Percentiles rank a stretch among this genome's conserved stretches.
These are phyloP conservation scores for Amphiprion percula DNA, from an alignment of 2,113 vertebrate species.

Conservation along the genomic window DNA sequence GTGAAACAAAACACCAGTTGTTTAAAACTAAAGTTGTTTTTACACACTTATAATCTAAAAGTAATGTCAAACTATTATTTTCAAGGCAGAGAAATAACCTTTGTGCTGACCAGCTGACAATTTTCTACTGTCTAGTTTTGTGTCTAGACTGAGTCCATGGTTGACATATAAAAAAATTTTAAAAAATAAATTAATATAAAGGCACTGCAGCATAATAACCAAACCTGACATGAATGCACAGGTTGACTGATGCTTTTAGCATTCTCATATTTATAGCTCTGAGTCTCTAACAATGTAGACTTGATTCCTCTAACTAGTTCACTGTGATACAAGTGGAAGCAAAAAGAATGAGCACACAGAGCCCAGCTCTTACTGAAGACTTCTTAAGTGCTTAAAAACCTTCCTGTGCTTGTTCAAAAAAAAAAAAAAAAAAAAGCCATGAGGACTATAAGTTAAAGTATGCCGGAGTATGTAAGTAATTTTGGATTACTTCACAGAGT, in stretches of 20 bases:
- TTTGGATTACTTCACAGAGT: slow-evolving; percentile 1
- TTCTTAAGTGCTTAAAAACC: slow-evolving; percentile 20
- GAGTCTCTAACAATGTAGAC: slow-evolving; percentile 3
- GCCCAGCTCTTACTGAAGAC: slow-evolving; percentile 9
- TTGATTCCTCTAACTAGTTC: neutral
- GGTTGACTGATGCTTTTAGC: too few relatives aligned
- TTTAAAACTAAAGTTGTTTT: too few relatives aligned
- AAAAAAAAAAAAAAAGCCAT: neutral
- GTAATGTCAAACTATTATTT: too few relatives aligned
- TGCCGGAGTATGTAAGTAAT: neutral
- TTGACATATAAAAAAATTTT: neutral
- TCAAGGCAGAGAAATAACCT: too few relatives aligned
- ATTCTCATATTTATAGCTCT: neutral
- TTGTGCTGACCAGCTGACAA: too few relatives aligned
- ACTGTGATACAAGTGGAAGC: slow-evolving; percentile 7
- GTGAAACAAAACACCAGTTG: too few relatives aligned
- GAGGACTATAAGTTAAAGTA: neutral
- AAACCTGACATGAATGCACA: too few relatives aligned
- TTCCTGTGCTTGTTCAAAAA: neutral
- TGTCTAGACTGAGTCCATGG: neutral
- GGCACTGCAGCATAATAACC: too few relatives aligned
- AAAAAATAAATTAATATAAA: neutral
- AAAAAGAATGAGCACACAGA: slow-evolving; percentile 15
- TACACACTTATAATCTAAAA: too few relatives aligned
- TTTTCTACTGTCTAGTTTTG: neutral